These are phyloP conservation scores for Gallirallus australis DNA, from an alignment of 2,797 vertebrate genomes.

Conservation along the genomic window DNA sequence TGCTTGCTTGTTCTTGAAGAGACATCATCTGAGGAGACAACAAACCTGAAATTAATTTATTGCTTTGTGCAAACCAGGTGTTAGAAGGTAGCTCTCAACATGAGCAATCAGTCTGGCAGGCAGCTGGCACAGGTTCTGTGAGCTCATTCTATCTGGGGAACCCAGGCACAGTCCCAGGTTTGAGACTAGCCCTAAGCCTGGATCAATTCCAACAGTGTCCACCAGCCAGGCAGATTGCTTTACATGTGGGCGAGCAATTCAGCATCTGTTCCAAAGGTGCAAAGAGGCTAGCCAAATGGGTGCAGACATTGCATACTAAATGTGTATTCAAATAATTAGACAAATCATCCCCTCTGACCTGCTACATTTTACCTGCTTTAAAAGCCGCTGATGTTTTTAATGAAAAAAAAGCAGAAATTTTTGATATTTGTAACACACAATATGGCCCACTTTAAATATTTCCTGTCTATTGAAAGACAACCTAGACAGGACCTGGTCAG, in stretches of 20 bases:
- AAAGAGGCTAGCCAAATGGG: not conserved
- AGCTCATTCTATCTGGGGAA: not conserved
- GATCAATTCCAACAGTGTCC: not conserved
- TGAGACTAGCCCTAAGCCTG: not conserved
- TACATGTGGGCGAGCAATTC: not conserved
- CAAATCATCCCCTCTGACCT: not conserved
- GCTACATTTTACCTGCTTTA: not conserved
- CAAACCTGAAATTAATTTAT: not conserved
- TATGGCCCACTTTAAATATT: not conserved
- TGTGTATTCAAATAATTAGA: not conserved
- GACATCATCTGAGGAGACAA: conserved; percentile 79
- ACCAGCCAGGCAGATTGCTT: not conserved
- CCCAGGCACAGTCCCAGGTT: not conserved
- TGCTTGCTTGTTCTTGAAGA: conserved; percentile 81
- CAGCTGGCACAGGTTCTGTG: not conserved
- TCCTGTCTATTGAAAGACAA: not conserved
- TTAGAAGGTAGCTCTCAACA: not conserved
- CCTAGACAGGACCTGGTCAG: not conserved
- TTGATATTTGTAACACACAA: not conserved
- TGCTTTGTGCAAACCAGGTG: not conserved
- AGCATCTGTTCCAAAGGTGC: not conserved
- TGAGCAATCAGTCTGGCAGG: not conserved
- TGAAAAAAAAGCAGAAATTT: not conserved
- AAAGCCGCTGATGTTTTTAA: not conserved
- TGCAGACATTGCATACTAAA: not conserved